These are phyloP conservation scores for Scylla paramamosain DNA, from an alignment of 1,140 invertebrate genomes.

Conservation along the genomic window DNA sequence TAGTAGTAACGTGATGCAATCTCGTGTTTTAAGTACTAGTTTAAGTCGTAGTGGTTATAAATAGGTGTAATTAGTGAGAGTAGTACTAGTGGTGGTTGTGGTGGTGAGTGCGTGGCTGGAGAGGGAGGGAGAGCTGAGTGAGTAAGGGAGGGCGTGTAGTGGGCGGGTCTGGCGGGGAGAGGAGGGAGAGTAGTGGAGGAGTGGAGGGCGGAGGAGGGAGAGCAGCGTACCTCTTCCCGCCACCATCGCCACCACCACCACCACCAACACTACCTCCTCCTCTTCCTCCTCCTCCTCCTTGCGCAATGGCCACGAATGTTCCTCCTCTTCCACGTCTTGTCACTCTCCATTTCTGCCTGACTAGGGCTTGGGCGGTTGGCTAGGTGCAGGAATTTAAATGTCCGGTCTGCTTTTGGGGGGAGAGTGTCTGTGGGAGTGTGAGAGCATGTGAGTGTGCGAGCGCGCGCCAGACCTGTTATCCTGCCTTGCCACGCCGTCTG, in stretches of 20 bases:
- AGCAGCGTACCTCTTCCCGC: not conserved
- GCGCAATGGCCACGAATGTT: not conserved
- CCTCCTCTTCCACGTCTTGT: not conserved
- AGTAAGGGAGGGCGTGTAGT: slow-evolving; percentile 18
- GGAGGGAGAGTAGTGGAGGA: not conserved
- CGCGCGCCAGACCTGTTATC: slow-evolving; percentile 52
- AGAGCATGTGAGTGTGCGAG: not conserved
- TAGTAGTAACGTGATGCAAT: too few relatives aligned
- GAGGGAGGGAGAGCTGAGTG: not conserved
- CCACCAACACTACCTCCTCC: not conserved
- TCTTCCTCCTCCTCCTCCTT: not conserved
- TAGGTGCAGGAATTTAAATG: slow-evolving; percentile 61
- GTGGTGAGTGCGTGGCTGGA: not conserved
- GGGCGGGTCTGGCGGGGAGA: not conserved
- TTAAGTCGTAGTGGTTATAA: too few relatives aligned
- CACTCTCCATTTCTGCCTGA: not conserved
- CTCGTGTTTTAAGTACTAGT: too few relatives aligned
- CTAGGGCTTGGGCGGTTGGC: not conserved
- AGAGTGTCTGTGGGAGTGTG: not conserved
- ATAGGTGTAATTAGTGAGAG: not conserved
- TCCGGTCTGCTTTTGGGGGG: slow-evolving; percentile 42
- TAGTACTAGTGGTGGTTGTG: not conserved
- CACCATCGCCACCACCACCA: not conserved
- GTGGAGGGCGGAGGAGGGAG: not conserved
- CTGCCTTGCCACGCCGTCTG: slow-evolving; percentile 4